Conservation (phyloP, 2,888 invertebrate species). For the Drosophila longiperda region DNA sequence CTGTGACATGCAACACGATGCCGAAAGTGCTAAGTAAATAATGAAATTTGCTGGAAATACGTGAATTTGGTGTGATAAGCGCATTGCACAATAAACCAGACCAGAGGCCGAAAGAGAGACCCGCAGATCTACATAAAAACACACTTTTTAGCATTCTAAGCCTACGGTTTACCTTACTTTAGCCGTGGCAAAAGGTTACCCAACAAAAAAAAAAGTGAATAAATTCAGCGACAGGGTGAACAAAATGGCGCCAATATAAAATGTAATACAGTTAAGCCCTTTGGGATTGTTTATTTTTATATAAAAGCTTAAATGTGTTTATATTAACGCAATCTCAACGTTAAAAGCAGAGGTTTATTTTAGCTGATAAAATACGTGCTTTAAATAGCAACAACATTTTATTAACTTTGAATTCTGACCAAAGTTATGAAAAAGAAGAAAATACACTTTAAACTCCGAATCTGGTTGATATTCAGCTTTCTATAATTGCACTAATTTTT, state of each 20-base stretch:
- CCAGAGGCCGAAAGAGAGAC: not conserved
- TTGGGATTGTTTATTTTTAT: not conserved
- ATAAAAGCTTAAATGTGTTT: not conserved
- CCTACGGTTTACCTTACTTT: conserved; percentile 6
- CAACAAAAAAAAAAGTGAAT: not conserved
- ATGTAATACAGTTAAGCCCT: not conserved
- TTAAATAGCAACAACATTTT: not conserved
- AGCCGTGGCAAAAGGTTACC: not conserved
- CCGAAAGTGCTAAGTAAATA: conserved; percentile 76
- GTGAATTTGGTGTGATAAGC: conserved; percentile 63
- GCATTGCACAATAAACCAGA: conserved; percentile 25
- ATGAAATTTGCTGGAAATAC: conserved; percentile 59
- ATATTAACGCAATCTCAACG: not conserved
- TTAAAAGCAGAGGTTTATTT: not conserved
- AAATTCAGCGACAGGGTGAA: not conserved
- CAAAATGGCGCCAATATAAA: conserved; percentile 34
- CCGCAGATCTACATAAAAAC: conserved; percentile 28
- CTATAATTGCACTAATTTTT: not conserved
- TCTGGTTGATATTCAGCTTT: not conserved
- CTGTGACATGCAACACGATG: conserved; percentile 43
- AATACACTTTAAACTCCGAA: not conserved
- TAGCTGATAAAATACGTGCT: not conserved
- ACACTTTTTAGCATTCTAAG: conserved; percentile 23
- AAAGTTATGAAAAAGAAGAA: not conserved
- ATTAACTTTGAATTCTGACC: not conserved